Percentiles rank a stretch among this genome's conserved stretches.
These are phyloP conservation scores for Lasioglossum malachurum DNA, from an alignment of 2,888 invertebrate species.

Conservation along the genomic window DNA sequence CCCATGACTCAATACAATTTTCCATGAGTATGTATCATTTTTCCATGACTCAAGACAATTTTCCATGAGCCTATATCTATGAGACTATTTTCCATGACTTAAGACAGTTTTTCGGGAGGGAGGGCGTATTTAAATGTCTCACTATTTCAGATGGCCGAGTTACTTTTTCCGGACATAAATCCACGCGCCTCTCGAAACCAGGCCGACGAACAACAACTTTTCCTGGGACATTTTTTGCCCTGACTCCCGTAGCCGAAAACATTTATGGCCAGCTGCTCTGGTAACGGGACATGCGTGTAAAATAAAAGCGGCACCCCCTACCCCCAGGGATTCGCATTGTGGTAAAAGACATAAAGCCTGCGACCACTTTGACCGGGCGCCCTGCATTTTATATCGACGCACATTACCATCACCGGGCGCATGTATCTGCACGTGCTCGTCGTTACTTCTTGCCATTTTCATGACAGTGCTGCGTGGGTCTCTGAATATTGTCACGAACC, in stretches of 20 bases:
- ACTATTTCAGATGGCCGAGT: neutral
- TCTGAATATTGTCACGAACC: neutral
- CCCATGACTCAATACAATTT: neutral
- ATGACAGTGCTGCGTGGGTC: neutral
- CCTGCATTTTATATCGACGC: slow-evolving; percentile 17
- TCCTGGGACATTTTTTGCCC: neutral
- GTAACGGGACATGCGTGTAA: neutral
- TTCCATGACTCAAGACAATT: neutral
- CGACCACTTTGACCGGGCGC: slow-evolving; percentile 18
- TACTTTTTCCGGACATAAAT: slow-evolving; percentile 1
- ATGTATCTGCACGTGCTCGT: neutral
- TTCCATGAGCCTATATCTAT: neutral
- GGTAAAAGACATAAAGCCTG: slow-evolving; percentile 10
- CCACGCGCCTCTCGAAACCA: neutral
- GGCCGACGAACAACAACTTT: neutral
- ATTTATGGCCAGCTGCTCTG: slow-evolving; percentile 13
- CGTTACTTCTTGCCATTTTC: neutral
- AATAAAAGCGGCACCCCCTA: slow-evolving; percentile 21
- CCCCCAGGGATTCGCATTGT: neutral
- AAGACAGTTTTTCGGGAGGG: neutral
- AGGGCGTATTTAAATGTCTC: neutral
- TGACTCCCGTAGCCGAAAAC: neutral
- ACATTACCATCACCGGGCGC: slow-evolving; percentile 11
- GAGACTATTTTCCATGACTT: neutral
- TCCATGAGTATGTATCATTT: too few species aligned